Evolutionary conservation across 2,888 invertebrate genomes (phyloP).

Genomic region (Trachelus tabidus): DNA sequence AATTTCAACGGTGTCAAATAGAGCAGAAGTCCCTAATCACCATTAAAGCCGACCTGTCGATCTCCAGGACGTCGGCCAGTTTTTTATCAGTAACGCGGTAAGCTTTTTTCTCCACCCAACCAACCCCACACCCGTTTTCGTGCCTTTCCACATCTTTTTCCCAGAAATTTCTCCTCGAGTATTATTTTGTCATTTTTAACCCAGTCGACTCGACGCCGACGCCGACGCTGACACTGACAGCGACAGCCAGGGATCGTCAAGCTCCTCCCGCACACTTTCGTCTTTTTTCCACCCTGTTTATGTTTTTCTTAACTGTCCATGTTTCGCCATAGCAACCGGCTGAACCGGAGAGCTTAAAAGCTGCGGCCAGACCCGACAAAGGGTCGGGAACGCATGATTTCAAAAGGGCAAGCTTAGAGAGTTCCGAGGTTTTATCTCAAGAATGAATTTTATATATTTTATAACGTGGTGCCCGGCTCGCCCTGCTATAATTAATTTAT

Average conservation of each 20-base stretch:
- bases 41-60: not conserved
- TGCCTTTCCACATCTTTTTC: not conserved
- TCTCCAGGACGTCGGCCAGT: not conserved
- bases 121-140: not conserved
- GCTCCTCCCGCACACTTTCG: not conserved
- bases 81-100: not conserved
- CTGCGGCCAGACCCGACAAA: not conserved
- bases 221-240: no score
- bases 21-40: not conserved
- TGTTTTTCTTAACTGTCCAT: not conserved
- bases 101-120: not conserved
- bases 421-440: not conserved
- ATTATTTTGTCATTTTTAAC: conserved; percentile 16
- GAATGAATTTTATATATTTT: not conserved
- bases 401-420: not conserved
- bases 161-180: not conserved
- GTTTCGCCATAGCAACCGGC: not conserved
- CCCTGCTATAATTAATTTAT: no score
- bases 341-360: not conserved
- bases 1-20: not conserved
- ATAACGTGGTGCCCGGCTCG: no score
- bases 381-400: not conserved
- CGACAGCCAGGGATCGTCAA: not conserved
- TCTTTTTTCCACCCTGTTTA: not conserved
- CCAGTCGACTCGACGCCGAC: not conserved